Percentiles rank a stretch among this genome's conserved stretches.
Conservation (phyloP, 2,113 vertebrate genomes). For the Periophthalmus modestus region DNA sequence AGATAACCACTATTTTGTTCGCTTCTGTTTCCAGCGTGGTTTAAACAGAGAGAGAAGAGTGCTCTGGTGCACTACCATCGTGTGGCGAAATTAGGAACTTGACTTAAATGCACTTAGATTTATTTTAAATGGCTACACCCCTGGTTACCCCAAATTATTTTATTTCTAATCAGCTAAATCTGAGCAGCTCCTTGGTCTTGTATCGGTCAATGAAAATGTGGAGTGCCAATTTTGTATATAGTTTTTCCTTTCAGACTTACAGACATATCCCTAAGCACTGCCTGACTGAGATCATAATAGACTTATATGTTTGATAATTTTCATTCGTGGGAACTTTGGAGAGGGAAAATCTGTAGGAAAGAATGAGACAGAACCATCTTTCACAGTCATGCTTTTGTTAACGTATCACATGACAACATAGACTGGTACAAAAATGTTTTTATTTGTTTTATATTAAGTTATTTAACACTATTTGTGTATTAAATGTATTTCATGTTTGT, state of each 20-base stretch:
- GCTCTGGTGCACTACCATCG: too few relatives aligned
- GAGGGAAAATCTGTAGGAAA: not conserved
- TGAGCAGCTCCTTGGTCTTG: too few relatives aligned
- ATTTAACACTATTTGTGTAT: not conserved
- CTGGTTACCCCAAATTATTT: not conserved
- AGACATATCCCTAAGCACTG: not conserved
- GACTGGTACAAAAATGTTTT: not conserved
- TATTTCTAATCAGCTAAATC: too few relatives aligned
- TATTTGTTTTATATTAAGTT: not conserved
- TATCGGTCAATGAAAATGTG: too few relatives aligned
- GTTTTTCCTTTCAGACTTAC: not conserved
- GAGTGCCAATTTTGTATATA: not conserved
- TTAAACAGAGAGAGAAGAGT: too few relatives aligned
- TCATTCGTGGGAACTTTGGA: not conserved
- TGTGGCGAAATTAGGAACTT: too few relatives aligned
- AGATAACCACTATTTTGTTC: too few relatives aligned
- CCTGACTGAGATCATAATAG: not conserved
- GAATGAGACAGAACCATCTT: not conserved
- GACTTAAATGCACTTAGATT: too few relatives aligned
- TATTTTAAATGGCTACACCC: too few relatives aligned
- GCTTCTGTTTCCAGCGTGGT: too few relatives aligned
- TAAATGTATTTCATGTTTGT: not conserved
- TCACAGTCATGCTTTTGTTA: constrained; percentile 31
- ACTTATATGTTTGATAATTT: not conserved
- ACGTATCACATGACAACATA: constrained; percentile 28